Evolutionary conservation across 2,113 vertebrate species (phyloP).

Genomic region (Daubentonia madagascariensis): DNA sequence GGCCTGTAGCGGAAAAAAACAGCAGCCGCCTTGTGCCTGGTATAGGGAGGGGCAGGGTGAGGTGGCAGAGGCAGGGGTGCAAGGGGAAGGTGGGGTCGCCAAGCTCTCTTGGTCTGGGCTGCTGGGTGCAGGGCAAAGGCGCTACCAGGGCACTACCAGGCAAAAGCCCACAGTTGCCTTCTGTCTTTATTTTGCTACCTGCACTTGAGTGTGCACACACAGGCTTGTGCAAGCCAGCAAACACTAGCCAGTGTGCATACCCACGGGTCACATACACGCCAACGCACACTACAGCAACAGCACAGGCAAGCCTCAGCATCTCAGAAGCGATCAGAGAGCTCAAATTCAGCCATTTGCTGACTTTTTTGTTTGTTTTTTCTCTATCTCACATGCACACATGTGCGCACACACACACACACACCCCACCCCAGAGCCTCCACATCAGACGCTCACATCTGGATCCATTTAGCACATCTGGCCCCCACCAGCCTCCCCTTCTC

Average conservation of each 20-base stretch:
- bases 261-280: background rate
- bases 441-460: background rate
- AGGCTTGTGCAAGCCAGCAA: background rate
- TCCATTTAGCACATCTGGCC: conserved; percentile 13
- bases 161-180: background rate
- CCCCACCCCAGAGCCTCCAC: background rate
- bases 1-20: conserved; percentile 51
- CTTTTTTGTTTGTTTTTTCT: background rate
- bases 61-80: background rate
- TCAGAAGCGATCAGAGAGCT: background rate
- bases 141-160: background rate
- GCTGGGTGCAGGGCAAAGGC: background rate
- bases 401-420: background rate
- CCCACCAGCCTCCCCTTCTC: background rate
- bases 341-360: background rate
- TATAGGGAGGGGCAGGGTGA: background rate
- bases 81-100: background rate
- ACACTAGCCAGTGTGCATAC: background rate
- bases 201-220: background rate
- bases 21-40: background rate
- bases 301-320: rapidly evolving
- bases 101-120: background rate
- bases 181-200: background rate
- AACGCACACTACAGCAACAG: background rate
- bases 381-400: background rate